Base-by-base conservation (phyloP, 2,888 invertebrate genomes). In the Brachylomia viminalis region DNA sequence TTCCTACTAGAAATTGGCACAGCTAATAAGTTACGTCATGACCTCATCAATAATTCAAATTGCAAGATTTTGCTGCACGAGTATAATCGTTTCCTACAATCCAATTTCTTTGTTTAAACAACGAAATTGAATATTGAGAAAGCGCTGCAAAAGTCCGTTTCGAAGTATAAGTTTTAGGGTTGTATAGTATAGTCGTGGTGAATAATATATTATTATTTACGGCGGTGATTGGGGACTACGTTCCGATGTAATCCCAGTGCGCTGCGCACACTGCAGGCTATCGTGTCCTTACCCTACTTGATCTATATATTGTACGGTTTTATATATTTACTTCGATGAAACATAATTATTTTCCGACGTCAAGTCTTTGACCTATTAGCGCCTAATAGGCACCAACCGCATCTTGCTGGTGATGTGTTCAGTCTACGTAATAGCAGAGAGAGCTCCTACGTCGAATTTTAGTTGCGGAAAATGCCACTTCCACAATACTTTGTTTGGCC, bases 101-200 rank as follows among this genome's bases (percentile, higher is more conserved):
- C 92, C 93, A 94, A 94, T 95, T 93, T 92, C 92, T 90, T 93
- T 93, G 93, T 94, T 95, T 93, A 93, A 94, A 94, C 92, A 94
- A 92, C 86, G 91, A 89, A 92, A 94, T 95, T 91, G 93, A 93
- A 95, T 92, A 93, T 93, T 92, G 93, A 93, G 91, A 92, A 91
- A 91, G 89, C 91, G 82, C 92, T 92, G 93, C 91, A 93, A 92
- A 91, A 93, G 91, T 93, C 90, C 87, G 90, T 92, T 93, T 75
- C 83, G 86, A 88, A 90, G 89, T 78, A 83, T 90, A 88, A 89
- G 89, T 91, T 89, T 87, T 87, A 89, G 89, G 81, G 85, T 85
- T 75, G 77, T 84, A 80, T 83, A 79, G 84, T 80, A 85, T 82
- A 72, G 75, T 73, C 70, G 88, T 84, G 79, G 84, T 90, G 90